Percentiles rank a stretch among this genome's conserved stretches.
These are phyloP conservation scores for Pachycephus smyrnensis DNA, from an alignment of 2,888 invertebrate genomes.

Conservation along the genomic window DNA sequence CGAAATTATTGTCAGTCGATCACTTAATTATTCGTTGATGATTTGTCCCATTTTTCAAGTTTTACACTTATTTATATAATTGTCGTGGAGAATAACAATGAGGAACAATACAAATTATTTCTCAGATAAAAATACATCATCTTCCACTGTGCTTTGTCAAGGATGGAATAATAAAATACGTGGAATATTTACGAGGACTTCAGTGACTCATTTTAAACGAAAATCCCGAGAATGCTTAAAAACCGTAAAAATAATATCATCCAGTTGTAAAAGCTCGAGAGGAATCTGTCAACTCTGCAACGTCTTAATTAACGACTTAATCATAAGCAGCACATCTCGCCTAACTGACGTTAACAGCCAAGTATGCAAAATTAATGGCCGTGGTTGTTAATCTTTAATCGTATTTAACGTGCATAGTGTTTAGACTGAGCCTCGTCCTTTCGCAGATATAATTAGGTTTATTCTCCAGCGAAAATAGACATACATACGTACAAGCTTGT, in stretches of 20 bases:
- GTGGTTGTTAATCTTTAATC: background rate
- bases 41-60: background rate
- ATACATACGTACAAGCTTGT: background rate
- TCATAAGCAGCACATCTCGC: background rate
- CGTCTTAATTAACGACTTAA: background rate
- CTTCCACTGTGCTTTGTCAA: background rate
- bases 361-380: background rate
- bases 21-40: background rate
- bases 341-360: background rate
- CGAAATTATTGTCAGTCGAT: background rate
- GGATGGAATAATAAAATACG: background rate
- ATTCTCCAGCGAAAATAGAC: background rate
- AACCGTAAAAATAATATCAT: background rate
- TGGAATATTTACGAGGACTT: background rate
- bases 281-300: background rate
- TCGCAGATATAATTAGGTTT: background rate
- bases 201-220: background rate
- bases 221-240: background rate
- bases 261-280: background rate
- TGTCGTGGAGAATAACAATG: background rate
- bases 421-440: background rate
- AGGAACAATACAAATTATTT: background rate
- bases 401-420: background rate
- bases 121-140: background rate
- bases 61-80: background rate